A percentile compares a stretch with the other conserved stretches of the same genome.
Conservation (phyloP, 1,140 invertebrate genomes). For the Zaprionus ghesquierei region DNA sequence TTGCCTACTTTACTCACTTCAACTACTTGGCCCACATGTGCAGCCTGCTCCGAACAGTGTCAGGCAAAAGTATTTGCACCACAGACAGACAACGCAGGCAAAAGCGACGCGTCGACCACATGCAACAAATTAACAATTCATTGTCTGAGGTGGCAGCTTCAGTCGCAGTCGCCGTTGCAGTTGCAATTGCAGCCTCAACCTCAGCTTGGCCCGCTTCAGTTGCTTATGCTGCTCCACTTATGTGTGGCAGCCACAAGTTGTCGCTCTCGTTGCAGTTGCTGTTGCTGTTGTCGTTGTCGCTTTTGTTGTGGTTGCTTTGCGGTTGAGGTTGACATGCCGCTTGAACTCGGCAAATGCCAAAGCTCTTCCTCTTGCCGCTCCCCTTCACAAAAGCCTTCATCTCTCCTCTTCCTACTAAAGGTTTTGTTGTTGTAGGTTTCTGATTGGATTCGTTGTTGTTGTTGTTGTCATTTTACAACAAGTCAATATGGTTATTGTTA, state of each 20-base stretch:
- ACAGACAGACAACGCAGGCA: neutral
- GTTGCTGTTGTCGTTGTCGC: conserved; percentile 27
- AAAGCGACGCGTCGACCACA: conserved; percentile 3
- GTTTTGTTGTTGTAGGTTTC: conserved; percentile 12
- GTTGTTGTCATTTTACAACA: conserved; percentile 40
- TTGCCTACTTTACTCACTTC: neutral
- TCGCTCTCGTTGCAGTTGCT: conserved; percentile 28
- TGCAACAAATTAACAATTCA: conserved; percentile 70
- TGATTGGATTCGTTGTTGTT: conserved; percentile 29
- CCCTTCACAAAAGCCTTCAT: neutral
- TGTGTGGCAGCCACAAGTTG: conserved; percentile 64
- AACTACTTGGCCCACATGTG: neutral
- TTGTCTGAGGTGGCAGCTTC: conserved; percentile 37
- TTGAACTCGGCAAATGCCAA: conserved; percentile 35
- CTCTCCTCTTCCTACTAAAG: neutral
- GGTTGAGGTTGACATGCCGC: conserved; percentile 40
- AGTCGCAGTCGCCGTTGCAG: no score
- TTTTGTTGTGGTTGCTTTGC: conserved; percentile 37
- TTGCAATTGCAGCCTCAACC: neutral
- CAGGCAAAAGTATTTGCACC: conserved; percentile 41
- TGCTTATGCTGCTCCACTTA: conserved; percentile 37
- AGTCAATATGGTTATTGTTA: conserved; percentile 76
- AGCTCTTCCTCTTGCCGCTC: neutral
- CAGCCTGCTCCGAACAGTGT: neutral
- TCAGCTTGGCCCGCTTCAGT: neutral